Evolutionary conservation across 1,140 invertebrate genomes (phyloP).

Genomic region (Coelopa frigida): DNA sequence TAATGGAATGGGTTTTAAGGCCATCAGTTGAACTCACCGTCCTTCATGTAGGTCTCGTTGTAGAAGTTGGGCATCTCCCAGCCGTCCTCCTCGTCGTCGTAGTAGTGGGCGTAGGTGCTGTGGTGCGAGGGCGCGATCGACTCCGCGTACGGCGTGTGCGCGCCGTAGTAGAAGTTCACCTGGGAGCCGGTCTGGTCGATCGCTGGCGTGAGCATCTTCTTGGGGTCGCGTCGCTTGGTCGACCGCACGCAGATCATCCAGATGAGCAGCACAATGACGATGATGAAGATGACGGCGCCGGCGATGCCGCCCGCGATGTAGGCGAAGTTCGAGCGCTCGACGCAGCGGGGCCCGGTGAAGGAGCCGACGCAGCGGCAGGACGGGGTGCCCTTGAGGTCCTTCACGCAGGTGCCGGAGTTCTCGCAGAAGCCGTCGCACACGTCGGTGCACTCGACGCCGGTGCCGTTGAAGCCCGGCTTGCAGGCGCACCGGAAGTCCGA

Average conservation of each 20-base stretch:
- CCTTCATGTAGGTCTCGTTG: constrained; percentile 95
- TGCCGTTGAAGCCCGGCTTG: constrained; percentile 88
- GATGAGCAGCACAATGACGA: constrained; percentile 83
- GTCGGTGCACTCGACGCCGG: constrained; percentile 73
- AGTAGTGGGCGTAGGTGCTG: constrained; percentile 91
- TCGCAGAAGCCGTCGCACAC: constrained; percentile 82
- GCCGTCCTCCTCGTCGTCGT: constrained; percentile 89
- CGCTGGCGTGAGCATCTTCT: constrained; percentile 77
- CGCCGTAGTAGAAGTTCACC: constrained; percentile 94
- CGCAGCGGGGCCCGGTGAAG: constrained; percentile 84
- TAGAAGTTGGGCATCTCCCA: constrained; percentile 98
- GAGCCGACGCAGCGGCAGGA: constrained; percentile 83
- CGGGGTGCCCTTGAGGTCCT: constrained; percentile 73
- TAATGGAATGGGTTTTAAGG: constrained; percentile 3
- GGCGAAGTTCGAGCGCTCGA: constrained; percentile 87
- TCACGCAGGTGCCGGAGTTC: constrained; percentile 86
- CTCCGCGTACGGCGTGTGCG: constrained; percentile 82
- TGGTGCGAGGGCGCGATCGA: constrained; percentile 92
- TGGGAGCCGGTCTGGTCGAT: constrained; percentile 84
- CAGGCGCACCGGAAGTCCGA: constrained; percentile 88
- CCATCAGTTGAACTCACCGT: constrained; percentile 54
- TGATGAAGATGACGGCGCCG: constrained; percentile 83
- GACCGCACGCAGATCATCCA: constrained; percentile 95
- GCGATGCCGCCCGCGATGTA: constrained; percentile 91
- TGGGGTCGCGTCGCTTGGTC: constrained; percentile 74